These are phyloP conservation scores for Coelinius sp. DNA, from an alignment of 2,888 invertebrate species.

Conservation along the genomic window DNA sequence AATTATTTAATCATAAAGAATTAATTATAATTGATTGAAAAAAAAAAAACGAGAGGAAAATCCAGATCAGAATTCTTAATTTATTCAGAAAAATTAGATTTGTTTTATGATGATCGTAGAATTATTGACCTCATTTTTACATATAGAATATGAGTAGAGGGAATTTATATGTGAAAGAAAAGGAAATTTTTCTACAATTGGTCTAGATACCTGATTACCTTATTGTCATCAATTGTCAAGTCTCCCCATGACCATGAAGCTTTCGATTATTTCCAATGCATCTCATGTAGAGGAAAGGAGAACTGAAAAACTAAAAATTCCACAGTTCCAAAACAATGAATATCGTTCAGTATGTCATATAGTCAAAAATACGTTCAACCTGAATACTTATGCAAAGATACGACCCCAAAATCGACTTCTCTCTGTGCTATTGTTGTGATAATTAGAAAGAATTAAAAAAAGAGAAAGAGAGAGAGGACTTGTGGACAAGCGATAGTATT, in stretches of 20 bases:
- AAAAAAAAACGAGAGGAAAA: background rate
- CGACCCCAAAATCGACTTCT: conserved; percentile 55
- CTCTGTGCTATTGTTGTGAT: conserved; percentile 35
- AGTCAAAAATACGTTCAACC: conserved; percentile 34
- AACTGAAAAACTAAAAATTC: conserved; percentile 13
- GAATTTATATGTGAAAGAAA: background rate
- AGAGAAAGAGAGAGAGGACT: background rate
- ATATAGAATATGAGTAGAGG: background rate
- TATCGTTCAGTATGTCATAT: conserved; percentile 32
- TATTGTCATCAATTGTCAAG: background rate
- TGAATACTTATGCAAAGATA: conserved; percentile 53
- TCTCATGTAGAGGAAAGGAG: conserved; percentile 26
- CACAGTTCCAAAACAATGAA: conserved; percentile 26
- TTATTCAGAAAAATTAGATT: background rate
- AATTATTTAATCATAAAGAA: background rate
- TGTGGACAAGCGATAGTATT: background rate
- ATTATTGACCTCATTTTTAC: background rate
- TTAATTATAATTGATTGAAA: background rate
- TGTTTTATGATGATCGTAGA: background rate
- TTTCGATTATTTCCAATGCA: conserved; percentile 36
- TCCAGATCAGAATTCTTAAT: background rate
- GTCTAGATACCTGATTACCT: conserved; percentile 13
- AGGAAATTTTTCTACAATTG: background rate
- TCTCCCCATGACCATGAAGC: conserved; percentile 17
- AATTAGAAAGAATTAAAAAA: background rate